These are phyloP conservation scores for Mobula birostris DNA, from an alignment of 2,113 vertebrate species.

Conservation along the genomic window DNA sequence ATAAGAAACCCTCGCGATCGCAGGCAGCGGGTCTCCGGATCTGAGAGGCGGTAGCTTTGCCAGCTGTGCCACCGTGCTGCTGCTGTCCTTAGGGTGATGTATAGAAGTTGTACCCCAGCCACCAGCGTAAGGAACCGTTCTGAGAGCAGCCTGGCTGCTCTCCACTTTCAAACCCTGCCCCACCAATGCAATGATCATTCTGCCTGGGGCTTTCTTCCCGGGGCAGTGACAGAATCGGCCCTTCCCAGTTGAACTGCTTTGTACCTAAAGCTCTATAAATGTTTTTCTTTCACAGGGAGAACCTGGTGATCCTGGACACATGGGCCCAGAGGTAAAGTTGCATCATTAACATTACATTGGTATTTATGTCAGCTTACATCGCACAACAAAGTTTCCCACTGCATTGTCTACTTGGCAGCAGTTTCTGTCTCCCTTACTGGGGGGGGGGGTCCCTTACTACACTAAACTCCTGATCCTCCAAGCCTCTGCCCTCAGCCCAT, in stretches of 20 bases:
- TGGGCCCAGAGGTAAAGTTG: slow-evolving; percentile 1
- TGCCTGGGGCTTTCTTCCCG: not conserved
- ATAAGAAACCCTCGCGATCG: too few relatives aligned
- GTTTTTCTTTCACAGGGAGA: not conserved
- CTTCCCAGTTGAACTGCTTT: too few relatives aligned
- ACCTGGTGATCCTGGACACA: not conserved
- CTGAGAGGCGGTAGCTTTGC: too few relatives aligned
- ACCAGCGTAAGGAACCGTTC: not conserved
- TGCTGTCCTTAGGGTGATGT: not conserved
- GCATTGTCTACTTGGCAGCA: too few relatives aligned
- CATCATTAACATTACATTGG: not conserved
- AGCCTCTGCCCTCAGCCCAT: too few relatives aligned
- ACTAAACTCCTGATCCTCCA: not conserved
- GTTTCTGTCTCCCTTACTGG: too few relatives aligned
- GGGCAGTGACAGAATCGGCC: not conserved
- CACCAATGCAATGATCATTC: not conserved
- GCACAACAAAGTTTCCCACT: too few relatives aligned
- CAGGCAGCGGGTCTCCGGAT: too few relatives aligned
- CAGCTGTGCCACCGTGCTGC: too few relatives aligned
- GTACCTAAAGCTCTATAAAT: not conserved
- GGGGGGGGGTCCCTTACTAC: too few relatives aligned
- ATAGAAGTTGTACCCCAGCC: not conserved
- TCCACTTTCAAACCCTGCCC: not conserved
- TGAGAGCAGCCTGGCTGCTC: too few relatives aligned
- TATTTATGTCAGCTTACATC: not conserved